phyloP scores from a whole-genome alignment of 2,888 invertebrate species.

The Cerceris rybyensis region DNA sequence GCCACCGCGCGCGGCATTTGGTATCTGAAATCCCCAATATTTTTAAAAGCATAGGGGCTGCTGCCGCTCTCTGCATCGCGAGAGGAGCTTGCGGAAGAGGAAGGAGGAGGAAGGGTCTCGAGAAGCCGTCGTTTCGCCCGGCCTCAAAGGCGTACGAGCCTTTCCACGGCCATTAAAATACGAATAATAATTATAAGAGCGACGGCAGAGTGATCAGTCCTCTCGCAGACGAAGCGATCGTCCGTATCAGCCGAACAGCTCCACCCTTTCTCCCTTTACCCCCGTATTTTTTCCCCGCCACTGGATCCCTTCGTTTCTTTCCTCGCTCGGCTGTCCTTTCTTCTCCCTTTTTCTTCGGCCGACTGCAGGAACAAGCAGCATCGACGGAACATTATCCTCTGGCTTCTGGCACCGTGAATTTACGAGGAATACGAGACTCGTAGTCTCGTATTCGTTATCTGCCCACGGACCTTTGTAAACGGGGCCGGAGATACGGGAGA shows the following conservation, averaged over 20 bases:
- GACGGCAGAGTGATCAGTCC: slow-evolving; percentile 80
- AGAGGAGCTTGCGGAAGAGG: slow-evolving; percentile 33
- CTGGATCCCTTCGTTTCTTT: slow-evolving; percentile 15
- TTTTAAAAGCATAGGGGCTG: slow-evolving; percentile 80
- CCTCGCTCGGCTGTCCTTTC: slow-evolving; percentile 21
- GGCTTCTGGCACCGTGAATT: slow-evolving; percentile 43
- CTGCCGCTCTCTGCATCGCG: slow-evolving; percentile 25
- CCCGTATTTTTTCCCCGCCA: neutral
- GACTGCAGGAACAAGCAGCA: slow-evolving; percentile 33
- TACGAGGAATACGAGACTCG: slow-evolving; percentile 39
- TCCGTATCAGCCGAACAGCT: slow-evolving; percentile 73
- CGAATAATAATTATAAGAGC: slow-evolving; percentile 82
- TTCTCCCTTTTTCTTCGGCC: slow-evolving; percentile 37
- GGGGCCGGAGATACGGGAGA: slow-evolving; percentile 1
- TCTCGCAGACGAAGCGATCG: slow-evolving; percentile 75
- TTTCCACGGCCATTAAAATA: slow-evolving; percentile 80
- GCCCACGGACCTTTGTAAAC: slow-evolving; percentile 20
- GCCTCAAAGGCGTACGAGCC: slow-evolving; percentile 76
- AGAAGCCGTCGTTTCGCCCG: slow-evolving; percentile 70
- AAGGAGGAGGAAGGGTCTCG: slow-evolving; percentile 65
- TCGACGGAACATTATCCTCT: slow-evolving; percentile 40
- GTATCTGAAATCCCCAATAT: slow-evolving; percentile 82
- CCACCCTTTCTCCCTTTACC: slow-evolving; percentile 17
- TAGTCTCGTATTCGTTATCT: slow-evolving; percentile 54
- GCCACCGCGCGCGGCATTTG: slow-evolving; percentile 70